These are phyloP conservation scores for Drosophila ambigua DNA, from an alignment of 1,140 invertebrate genomes.

Conservation along the genomic window DNA sequence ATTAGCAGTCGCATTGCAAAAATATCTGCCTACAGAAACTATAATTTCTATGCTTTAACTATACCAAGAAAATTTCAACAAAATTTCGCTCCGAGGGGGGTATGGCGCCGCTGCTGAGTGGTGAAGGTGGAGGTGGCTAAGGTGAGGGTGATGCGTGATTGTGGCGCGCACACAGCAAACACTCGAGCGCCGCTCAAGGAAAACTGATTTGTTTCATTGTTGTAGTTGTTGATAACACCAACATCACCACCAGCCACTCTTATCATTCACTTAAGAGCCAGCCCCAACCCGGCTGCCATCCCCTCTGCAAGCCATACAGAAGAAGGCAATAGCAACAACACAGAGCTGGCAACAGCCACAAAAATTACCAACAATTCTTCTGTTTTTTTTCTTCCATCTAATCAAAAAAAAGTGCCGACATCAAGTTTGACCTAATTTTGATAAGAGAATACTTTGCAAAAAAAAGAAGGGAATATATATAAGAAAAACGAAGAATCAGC, in stretches of 20 bases:
- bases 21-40: constrained; percentile 57
- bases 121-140: too few relatives aligned
- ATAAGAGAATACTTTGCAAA: constrained; percentile 62
- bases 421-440: constrained; percentile 73
- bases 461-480: constrained; percentile 15
- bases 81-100: not conserved
- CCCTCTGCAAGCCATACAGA: not conserved
- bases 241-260: constrained; percentile 11
- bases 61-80: not conserved
- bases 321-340: constrained; percentile 16
- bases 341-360: not conserved
- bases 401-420: constrained; percentile 66
- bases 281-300: not conserved
- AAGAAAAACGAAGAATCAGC: constrained; percentile 6
- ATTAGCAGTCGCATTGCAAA: constrained; percentile 54
- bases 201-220: constrained; percentile 55
- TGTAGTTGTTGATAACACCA: constrained; percentile 35
- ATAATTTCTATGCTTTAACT: constrained; percentile 4
- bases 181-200: constrained; percentile 36
- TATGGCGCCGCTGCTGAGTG: too few relatives aligned
- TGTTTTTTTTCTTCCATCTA: constrained; percentile 35
- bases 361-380: constrained; percentile 27
- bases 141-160: constrained; percentile 6
- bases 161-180: constrained; percentile 35
- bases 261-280: constrained; percentile 26